Evolutionary conservation across 2,113 vertebrate genomes (phyloP), one percentile per base, ranked within the genome.

Genomic region (Tachysurus vachellii): DNA sequence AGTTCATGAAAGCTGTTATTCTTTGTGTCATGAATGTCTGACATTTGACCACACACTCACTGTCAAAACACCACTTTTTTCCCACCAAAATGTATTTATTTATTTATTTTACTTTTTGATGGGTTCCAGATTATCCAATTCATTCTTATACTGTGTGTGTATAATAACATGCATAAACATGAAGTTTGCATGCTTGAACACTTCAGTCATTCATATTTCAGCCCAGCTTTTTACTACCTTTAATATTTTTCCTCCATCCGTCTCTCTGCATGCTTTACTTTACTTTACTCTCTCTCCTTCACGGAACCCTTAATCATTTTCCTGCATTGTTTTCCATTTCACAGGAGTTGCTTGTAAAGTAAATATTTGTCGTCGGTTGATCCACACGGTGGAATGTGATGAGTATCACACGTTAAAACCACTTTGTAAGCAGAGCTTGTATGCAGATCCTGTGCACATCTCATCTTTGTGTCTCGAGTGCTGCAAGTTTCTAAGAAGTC

Each of bases 321-420:
- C 6, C 56, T 80, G 23, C 7, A 7, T 80, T 21, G 28, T 16
- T 70, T 44, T 59, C 13, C 44, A 68, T 61, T 61, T 47, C 73
- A 82, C 79, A 23, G 21, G 8, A 82, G 5, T 53, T 82, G 5
- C 8, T 44, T 28, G 4, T 6, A 75, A 82, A 73, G 54, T 82
- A 71, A 86, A 86, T 86, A 82, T 82, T 86, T 73, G 79, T 50
- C 64, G 4, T 23, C 31, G 28, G 44, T 79, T n/a, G 68, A 59
- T 75, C 53, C 66, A 26, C 42, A 71, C 53, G 9, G 3, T 12
- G 68, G 75, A 31, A 68, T 31, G 83, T 68, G 50, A 47, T 13
- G 16, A 42, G 64, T 36, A 36, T 71, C 50, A 73, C 64, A 17
- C 54, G 53, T 28, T 16, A 13, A 31, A 31, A 53, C 47, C 57